phyloP scores from a whole-genome alignment of 2,113 vertebrate species.

The Pangasianodon hypophthalmus region DNA sequence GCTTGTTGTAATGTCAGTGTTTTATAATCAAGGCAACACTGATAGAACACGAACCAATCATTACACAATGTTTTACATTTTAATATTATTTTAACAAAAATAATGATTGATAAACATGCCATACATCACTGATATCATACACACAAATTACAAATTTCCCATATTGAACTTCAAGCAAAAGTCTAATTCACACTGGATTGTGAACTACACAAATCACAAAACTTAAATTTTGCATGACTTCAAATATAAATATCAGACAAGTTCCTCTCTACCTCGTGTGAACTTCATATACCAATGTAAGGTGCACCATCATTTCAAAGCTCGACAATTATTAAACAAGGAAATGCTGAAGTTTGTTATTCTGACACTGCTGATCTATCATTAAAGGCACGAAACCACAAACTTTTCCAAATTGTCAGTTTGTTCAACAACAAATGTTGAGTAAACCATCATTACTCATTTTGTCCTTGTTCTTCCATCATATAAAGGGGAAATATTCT shows the following conservation, averaged over 20 bases:
- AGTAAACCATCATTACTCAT: neutral
- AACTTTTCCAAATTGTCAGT: neutral
- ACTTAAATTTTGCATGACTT: neutral
- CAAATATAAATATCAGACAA: constrained; percentile 21
- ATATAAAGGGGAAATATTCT: neutral
- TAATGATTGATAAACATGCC: neutral
- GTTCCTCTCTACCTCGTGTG: neutral
- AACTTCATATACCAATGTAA: constrained; percentile 18
- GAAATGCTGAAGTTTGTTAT: neutral
- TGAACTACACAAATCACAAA: neutral
- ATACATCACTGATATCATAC: neutral
- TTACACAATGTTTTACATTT: constrained; percentile 3
- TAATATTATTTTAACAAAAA: constrained; percentile 14
- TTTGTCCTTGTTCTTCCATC: neutral
- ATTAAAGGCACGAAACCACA: constrained; percentile 21
- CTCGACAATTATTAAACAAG: neutral
- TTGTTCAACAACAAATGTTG: neutral
- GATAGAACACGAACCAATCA: neutral
- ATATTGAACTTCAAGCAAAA: neutral
- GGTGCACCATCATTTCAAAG: constrained; percentile 5
- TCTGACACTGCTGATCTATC: constrained; percentile 12
- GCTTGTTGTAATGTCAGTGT: neutral
- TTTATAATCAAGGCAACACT: neutral
- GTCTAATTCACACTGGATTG: neutral
- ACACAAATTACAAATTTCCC: constrained; percentile 14